Evolutionary conservation across 2,888 invertebrate species (phyloP).

Genomic region (Lysandra bellargus): DNA sequence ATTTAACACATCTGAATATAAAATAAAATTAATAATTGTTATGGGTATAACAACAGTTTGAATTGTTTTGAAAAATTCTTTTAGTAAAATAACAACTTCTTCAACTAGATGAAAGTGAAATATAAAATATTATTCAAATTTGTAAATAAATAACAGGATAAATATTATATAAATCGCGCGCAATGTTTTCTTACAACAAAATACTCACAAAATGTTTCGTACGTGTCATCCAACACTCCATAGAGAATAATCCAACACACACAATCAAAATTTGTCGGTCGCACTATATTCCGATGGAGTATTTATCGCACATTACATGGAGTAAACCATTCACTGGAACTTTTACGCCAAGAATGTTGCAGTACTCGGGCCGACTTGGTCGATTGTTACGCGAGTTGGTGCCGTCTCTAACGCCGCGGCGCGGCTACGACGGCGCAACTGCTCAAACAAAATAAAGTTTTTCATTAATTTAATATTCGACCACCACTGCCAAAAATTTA

Average conservation of each 20-base stretch:
- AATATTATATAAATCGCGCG: neutral
- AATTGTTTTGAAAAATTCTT: too few relatives aligned
- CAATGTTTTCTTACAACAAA: constrained; percentile 30
- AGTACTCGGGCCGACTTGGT: constrained; percentile 73
- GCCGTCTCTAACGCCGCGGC: constrained; percentile 53
- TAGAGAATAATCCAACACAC: constrained; percentile 56
- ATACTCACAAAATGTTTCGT: constrained; percentile 67
- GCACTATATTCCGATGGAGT: constrained; percentile 62
- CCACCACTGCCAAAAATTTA: constrained; percentile 7
- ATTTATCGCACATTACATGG: constrained; percentile 75
- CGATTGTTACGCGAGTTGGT: constrained; percentile 69
- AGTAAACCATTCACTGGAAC: constrained; percentile 79
- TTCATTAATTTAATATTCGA: constrained; percentile 38
- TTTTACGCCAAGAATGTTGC: constrained; percentile 81
- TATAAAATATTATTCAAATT: neutral
- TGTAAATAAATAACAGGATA: neutral
- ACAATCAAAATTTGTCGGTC: constrained; percentile 62
- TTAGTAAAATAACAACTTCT: neutral
- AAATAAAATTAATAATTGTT: too few relatives aligned
- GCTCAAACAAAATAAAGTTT: constrained; percentile 38
- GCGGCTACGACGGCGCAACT: constrained; percentile 55
- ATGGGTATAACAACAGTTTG: too few relatives aligned
- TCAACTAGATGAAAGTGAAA: neutral
- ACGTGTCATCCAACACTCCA: constrained; percentile 57
- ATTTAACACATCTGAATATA: too few relatives aligned